Base-by-base conservation (phyloP, 1,140 invertebrate genomes). In the Drosophila sucinea region DNA sequence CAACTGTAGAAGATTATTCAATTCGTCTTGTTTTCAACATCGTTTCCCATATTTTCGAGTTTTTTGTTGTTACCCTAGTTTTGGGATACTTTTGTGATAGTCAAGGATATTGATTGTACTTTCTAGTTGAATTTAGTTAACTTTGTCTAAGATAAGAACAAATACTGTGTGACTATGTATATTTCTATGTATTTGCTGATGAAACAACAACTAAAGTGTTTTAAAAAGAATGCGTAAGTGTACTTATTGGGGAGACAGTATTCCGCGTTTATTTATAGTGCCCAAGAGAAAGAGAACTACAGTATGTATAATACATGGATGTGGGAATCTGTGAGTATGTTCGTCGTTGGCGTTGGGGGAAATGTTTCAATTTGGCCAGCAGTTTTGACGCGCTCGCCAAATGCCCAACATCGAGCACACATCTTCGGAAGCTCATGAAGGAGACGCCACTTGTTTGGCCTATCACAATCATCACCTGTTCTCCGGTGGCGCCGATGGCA, bases 401-500 rank as follows among this genome's bases (percentile, higher is more conserved):
- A 87, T 89, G 80, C 63, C 38, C 35, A 68, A 69, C 35, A 82
- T 91, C 33, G 87, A 90, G 38, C 57, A 81, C 64, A 73, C 69
- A 7, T 90, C 90, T 5, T 35, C 64, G 17, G 90, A 91, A 64
- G 77, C 81, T n/a, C 91, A 92, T 57, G 82, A 91, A 63, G 90
- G 91, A 17, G 91, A 92, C 63, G 81, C 78, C 60, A 87, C 84
- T 54, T 90, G 77, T 60, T 58, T 92, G 56, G 74, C 67, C 33
- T 92, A 77, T 33, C 79, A 70, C 35, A 61, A 82, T 55, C 69
- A 78, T 41, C 86, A 91, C 66, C 64, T 92, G 60, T 92, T 91
- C 70, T 91, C 90, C 47, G 91, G 90, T 35, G 91, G 91, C n/a
- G 91, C 91, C 4, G 91, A 92, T 80, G 91, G 91, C n/a, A 92